A percentile compares a stretch with the other conserved stretches of the same genome.
Conservation (phyloP, 1,140 invertebrate species). For the Physella acuta region DNA sequence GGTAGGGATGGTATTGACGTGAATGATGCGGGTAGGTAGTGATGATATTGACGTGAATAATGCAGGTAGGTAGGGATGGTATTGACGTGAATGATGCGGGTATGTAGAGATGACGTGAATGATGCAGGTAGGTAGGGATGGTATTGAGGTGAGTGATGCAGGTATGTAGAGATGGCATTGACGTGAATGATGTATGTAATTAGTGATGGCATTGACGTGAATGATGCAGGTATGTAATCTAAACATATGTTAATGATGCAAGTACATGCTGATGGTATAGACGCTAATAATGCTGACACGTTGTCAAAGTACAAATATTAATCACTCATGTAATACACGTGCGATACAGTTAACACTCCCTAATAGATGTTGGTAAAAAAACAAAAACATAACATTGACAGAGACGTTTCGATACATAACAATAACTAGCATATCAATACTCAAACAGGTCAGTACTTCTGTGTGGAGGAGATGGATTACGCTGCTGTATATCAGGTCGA, state of each 20-base stretch:
- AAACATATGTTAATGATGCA: too few species aligned
- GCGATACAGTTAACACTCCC: too few species aligned
- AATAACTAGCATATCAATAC: too few species aligned
- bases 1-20: not conserved
- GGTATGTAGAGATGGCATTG: not conserved
- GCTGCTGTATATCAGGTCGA: conserved; percentile 41
- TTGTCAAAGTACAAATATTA: too few species aligned
- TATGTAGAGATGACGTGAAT: conserved; percentile 28
- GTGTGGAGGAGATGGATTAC: conserved; percentile 34
- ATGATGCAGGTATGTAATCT: not conserved
- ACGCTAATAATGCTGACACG: too few species aligned
- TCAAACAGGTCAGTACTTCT: conserved; percentile 36
- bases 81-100: not conserved
- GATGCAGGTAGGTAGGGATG: conserved; percentile 40
- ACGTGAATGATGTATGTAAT: not conserved
- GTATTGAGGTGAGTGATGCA: not conserved
- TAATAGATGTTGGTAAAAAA: too few species aligned
- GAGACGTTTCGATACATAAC: too few species aligned
- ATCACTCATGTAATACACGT: too few species aligned
- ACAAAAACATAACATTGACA: too few species aligned
- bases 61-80: conserved; percentile 9
- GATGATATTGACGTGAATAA: not conserved
- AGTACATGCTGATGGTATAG: too few species aligned
- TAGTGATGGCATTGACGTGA: not conserved
- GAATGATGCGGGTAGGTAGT: not conserved